Conservation (phyloP, 2,797 vertebrate species). For the Pygocentrus nattereri region DNA sequence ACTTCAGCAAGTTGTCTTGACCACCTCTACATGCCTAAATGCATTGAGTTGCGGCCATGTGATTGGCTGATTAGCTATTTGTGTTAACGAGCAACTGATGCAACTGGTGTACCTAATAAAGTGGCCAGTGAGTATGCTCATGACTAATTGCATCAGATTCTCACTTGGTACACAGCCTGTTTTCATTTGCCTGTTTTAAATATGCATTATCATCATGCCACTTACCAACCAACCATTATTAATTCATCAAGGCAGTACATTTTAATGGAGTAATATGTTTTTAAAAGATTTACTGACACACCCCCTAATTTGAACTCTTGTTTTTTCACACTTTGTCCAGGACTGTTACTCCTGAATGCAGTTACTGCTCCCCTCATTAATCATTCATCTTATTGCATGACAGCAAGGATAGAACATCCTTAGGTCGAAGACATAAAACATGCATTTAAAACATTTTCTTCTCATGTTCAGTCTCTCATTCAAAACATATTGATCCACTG, state of each 20-base stretch:
- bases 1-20: no score
- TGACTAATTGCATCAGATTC: no score
- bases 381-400: not conserved
- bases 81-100: no score
- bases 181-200: no score
- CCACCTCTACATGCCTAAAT: no score
- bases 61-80: no score
- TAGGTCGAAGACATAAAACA: slow-evolving; percentile 9
- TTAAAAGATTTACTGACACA: not conserved
- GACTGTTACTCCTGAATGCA: not conserved
- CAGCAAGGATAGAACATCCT: not conserved
- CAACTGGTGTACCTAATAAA: no score
- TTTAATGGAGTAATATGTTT: not conserved
- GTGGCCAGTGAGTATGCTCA: no score
- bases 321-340: not conserved
- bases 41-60: no score
- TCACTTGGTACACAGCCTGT: no score
- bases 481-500: not conserved
- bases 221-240: no score
- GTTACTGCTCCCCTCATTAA: not conserved
- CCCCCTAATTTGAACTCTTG: not conserved
- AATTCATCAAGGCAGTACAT: not conserved
- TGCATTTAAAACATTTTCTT: slow-evolving; percentile 3
- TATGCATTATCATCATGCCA: not conserved
- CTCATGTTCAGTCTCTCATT: not conserved